Evolutionary conservation across 2,888 invertebrate genomes (phyloP).

Genomic region (Epinotia brunnichana): DNA sequence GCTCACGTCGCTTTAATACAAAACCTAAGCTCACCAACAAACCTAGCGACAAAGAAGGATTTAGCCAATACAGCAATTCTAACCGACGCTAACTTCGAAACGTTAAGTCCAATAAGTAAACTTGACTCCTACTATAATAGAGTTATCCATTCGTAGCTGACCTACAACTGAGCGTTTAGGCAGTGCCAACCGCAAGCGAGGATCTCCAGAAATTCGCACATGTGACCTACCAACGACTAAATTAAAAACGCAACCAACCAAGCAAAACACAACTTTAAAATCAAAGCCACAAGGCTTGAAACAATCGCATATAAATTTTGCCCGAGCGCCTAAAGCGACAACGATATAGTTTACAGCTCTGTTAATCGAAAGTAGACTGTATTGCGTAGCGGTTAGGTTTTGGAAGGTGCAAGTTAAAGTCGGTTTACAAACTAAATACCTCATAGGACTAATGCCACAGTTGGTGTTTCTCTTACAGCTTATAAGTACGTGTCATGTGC

Average conservation of each 20-base stretch:
- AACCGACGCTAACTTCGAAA: slow-evolving; percentile 5
- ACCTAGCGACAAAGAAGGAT: not conserved
- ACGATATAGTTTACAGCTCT: not conserved
- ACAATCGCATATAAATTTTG: not conserved
- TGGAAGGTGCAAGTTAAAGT: not conserved
- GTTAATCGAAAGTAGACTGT: not conserved
- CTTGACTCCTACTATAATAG: slow-evolving; percentile 36
- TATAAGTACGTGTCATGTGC: slow-evolving; percentile 45
- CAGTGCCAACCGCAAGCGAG: slow-evolving; percentile 67
- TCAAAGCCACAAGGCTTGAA: not conserved
- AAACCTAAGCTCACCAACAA: not conserved
- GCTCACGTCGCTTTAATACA: not conserved
- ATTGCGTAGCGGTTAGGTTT: not conserved
- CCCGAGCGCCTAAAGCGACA: slow-evolving; percentile 9
- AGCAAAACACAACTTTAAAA: not conserved
- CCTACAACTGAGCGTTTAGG: slow-evolving; percentile 58
- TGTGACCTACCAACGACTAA: slow-evolving; percentile 54
- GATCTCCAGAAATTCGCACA: slow-evolving; percentile 67
- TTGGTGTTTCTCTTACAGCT: slow-evolving; percentile 44
- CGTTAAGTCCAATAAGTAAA: slow-evolving; percentile 24
- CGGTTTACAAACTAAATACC: slow-evolving; percentile 42
- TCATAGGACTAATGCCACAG: slow-evolving; percentile 44
- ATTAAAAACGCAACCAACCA: not conserved
- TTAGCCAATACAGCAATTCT: not conserved
- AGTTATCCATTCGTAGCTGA: slow-evolving; percentile 36